Evolutionary conservation across 92 coral and sea anemone genomes (phyloP).

Genomic region (Zoanthus sansibaricus): DNA sequence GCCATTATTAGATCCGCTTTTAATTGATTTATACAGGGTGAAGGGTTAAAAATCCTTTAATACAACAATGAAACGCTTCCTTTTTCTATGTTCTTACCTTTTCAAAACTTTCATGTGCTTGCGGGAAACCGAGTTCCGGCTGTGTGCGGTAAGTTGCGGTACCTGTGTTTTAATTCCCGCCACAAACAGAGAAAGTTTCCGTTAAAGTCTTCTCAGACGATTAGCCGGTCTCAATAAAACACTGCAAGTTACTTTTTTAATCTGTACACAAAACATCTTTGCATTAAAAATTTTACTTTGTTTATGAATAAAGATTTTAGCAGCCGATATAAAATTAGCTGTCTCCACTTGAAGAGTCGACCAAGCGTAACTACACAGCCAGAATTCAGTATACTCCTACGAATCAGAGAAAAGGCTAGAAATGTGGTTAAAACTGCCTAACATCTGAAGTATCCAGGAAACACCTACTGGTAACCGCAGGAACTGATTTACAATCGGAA

Average conservation of each 20-base stretch:
- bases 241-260: background rate
- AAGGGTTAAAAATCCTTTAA: background rate
- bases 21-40: background rate
- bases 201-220: background rate
- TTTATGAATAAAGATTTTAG: background rate
- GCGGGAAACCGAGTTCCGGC: conserved; percentile 9
- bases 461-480: background rate
- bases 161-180: background rate
- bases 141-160: background rate
- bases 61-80: conserved; percentile 9
- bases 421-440: no score
- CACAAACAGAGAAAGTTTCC: background rate
- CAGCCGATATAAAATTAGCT: conserved; percentile 1
- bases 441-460: background rate
- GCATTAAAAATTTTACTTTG: conserved; percentile 10
- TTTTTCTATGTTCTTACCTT: background rate
- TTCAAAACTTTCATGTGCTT: background rate
- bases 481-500: conserved; percentile 5
- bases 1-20: background rate
- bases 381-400: background rate
- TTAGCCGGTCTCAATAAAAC: conserved; percentile 5
- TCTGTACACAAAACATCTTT: conserved; percentile 24
- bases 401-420: background rate
- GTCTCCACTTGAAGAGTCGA: background rate
- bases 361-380: conserved; percentile 3